These are phyloP conservation scores for Philereme transversata DNA, from an alignment of 2,888 invertebrate species.

Conservation along the genomic window DNA sequence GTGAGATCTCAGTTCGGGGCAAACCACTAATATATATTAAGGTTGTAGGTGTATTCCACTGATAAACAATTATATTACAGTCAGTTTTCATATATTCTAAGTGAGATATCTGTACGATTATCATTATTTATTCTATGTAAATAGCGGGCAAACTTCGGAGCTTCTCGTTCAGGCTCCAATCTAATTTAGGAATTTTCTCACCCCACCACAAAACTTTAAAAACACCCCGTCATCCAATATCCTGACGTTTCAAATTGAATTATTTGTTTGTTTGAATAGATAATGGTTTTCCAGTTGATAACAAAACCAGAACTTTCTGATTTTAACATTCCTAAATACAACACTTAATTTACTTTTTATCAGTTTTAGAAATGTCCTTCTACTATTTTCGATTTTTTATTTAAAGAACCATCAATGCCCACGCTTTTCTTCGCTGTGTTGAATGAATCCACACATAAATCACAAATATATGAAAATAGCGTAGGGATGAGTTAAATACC, in stretches of 20 bases:
- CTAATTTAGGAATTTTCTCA: slow-evolving; percentile 45
- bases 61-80: too few species aligned
- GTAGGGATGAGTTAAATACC: neutral
- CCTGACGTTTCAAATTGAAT: slow-evolving; percentile 5
- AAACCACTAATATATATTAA: too few species aligned
- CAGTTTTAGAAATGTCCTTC: too few species aligned
- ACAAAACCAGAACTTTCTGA: too few species aligned
- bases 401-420: too few species aligned
- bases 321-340: too few species aligned
- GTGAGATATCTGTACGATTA: neutral
- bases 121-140: slow-evolving; percentile 1
- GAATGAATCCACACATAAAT: neutral
- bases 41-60: too few species aligned
- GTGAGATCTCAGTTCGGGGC: too few species aligned
- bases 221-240: slow-evolving; percentile 36
- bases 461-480: neutral
- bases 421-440: neutral
- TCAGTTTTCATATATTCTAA: neutral
- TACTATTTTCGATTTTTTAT: neutral
- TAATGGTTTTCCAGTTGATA: neutral
- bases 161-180: slow-evolving; percentile 45
- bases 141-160: slow-evolving; percentile 39
- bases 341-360: too few species aligned
- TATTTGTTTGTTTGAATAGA: neutral
- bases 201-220: slow-evolving; percentile 41